A percentile compares a stretch with the other conserved stretches of the same genome.
These are phyloP conservation scores for Myoxocephalus aenaeus DNA, from an alignment of 2,797 vertebrate genomes.

Conservation along the genomic window DNA sequence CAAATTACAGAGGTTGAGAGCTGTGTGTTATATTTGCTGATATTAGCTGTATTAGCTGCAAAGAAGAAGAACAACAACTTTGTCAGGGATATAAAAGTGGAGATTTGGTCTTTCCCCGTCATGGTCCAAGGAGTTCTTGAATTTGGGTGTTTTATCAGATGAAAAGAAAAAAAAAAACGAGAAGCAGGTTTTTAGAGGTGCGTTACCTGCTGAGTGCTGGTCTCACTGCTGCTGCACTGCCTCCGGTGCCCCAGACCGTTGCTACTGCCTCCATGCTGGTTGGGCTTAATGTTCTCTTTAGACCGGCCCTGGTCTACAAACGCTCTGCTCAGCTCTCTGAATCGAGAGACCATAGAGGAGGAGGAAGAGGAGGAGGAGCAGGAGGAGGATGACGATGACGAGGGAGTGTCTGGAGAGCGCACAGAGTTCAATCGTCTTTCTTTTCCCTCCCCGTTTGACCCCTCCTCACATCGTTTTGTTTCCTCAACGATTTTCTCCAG, in stretches of 20 bases:
- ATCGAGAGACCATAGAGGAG: slow-evolving; percentile 48
- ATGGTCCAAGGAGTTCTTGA: neutral
- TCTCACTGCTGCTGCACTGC: slow-evolving; percentile 75
- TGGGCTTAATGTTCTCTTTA: slow-evolving; percentile 82
- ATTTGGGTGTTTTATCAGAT: neutral
- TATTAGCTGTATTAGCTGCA: neutral
- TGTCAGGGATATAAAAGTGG: neutral
- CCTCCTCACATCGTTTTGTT: slow-evolving; percentile 80
- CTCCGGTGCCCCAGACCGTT: slow-evolving; percentile 80
- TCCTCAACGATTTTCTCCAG: slow-evolving; percentile 95
- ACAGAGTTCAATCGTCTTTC: slow-evolving; percentile 56
- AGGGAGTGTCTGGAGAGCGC: slow-evolving; percentile 47
- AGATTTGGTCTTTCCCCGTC: neutral
- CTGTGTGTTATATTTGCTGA: neutral
- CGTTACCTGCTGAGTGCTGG: slow-evolving; percentile 77
- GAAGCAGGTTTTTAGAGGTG: neutral
- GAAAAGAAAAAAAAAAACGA: too few relatives aligned
- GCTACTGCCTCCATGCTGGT: slow-evolving; percentile 64
- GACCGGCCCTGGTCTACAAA: slow-evolving; percentile 58
- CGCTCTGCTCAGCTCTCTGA: slow-evolving; percentile 64
- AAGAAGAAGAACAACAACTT: neutral
- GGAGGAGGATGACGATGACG: slow-evolving; percentile 32
- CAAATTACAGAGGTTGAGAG: neutral
- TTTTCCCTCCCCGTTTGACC: slow-evolving; percentile 38
- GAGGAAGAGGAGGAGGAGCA: slow-evolving; percentile 48